A percentile compares a stretch with the other conserved stretches of the same genome.
phyloP scores from a whole-genome alignment of 2,113 vertebrate species.

The Serilophus lunatus region DNA sequence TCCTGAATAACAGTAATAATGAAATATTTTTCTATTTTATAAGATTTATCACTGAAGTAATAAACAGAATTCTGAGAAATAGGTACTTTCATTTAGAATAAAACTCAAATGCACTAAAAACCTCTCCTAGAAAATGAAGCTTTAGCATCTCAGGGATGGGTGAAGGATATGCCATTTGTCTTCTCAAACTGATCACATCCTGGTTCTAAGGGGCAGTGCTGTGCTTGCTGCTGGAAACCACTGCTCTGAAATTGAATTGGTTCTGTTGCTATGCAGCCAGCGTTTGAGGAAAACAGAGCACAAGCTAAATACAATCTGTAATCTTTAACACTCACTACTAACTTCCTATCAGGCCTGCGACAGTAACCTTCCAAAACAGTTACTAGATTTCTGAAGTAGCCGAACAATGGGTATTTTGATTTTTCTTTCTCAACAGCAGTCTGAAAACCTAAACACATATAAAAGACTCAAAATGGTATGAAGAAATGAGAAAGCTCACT shows the following conservation, averaged over 20 bases:
- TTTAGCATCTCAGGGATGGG: neutral
- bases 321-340: neutral
- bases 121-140: neutral
- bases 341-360: neutral
- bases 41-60: neutral
- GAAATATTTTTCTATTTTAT: neutral
- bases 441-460: neutral
- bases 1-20: neutral
- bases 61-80: neutral
- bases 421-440: neutral
- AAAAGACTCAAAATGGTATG: neutral
- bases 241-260: neutral
- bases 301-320: neutral
- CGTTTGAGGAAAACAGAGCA: neutral
- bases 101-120: neutral
- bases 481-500: neutral
- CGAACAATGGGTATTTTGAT: neutral
- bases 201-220: neutral
- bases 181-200: neutral
- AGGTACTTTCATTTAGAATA: neutral
- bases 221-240: neutral
- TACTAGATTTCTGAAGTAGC: neutral
- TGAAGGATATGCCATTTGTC: neutral
- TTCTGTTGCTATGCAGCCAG: neutral
- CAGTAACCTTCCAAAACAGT: neutral